A percentile compares a stretch with the other conserved stretches of the same genome.
These are phyloP conservation scores for Phylloscopus trochiloides DNA, from an alignment of 2,113 vertebrate species.

Conservation along the genomic window DNA sequence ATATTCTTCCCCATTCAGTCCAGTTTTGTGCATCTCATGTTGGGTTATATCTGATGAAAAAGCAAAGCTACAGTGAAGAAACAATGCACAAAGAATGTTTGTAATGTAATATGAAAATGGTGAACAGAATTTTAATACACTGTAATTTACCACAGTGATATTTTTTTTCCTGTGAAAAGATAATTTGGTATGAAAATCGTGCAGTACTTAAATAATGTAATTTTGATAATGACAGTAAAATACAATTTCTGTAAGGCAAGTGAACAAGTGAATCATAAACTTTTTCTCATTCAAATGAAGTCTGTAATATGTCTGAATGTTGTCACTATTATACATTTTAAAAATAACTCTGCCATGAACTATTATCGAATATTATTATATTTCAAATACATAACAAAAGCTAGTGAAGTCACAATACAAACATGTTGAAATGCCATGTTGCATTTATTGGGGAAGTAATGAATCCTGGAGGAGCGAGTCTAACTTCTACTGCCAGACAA, in stretches of 20 bases:
- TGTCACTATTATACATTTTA: background rate
- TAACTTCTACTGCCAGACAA: constrained; percentile 48
- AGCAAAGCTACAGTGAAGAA: background rate
- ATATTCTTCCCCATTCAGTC: background rate
- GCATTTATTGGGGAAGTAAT: constrained; percentile 60
- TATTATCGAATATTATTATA: constrained; percentile 47
- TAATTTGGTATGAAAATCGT: constrained; percentile 62
- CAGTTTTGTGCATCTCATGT: background rate
- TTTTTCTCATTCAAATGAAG: constrained; percentile 68
- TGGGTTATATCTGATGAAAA: background rate
- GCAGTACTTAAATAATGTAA: constrained; percentile 66
- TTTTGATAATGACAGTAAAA: constrained; percentile 72
- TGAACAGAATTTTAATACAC: constrained; percentile 5
- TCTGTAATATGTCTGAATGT: constrained; percentile 39
- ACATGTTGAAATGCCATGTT: constrained; percentile 56
- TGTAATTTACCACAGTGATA: constrained; percentile 2
- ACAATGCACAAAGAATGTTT: background rate
- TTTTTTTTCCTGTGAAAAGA: constrained; percentile 45
- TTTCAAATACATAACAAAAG: constrained; percentile 53
- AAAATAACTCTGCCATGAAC: background rate
- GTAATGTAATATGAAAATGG: constrained; percentile 60
- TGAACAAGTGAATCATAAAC: constrained; percentile 58
- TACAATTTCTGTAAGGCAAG: constrained; percentile 47
- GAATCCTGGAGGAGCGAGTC: constrained; percentile 39
- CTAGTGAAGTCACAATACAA: constrained; percentile 59